Evolutionary conservation across 2,888 invertebrate genomes (phyloP).

Genomic region (Yponomeuta cagnagella): DNA sequence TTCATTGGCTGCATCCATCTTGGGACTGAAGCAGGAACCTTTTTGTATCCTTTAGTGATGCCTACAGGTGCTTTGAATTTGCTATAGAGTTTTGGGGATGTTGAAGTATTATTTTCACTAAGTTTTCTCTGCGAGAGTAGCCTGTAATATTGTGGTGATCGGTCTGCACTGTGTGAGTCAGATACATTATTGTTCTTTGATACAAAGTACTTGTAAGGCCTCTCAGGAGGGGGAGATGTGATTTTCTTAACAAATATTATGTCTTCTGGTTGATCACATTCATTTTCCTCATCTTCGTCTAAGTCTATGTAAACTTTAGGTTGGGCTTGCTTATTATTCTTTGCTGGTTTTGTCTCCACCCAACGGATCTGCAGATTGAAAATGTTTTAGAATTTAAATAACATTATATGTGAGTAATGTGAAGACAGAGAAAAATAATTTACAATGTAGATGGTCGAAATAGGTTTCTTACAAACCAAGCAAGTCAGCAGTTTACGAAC

Average conservation of each 20-base stretch:
- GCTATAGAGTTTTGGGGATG: slow-evolving; percentile 45
- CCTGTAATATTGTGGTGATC: slow-evolving; percentile 36
- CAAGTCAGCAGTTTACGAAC: too few relatives aligned
- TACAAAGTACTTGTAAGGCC: slow-evolving; percentile 48
- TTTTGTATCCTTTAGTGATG: slow-evolving; percentile 57
- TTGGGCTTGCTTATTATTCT: slow-evolving; percentile 23
- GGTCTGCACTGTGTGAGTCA: slow-evolving; percentile 34
- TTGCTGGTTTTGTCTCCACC: slow-evolving; percentile 43
- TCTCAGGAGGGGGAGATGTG: slow-evolving; percentile 37
- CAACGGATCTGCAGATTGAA: slow-evolving; percentile 48
- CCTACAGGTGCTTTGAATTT: slow-evolving; percentile 56
- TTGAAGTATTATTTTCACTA: slow-evolving; percentile 34
- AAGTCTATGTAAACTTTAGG: slow-evolving; percentile 51
- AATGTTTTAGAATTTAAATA: not conserved
- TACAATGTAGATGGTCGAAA: not conserved
- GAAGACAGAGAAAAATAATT: not conserved
- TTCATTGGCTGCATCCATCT: slow-evolving; percentile 51
- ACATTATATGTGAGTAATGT: not conserved
- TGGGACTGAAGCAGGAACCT: slow-evolving; percentile 40
- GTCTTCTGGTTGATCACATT: slow-evolving; percentile 46
- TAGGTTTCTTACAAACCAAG: not conserved
- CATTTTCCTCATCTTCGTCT: slow-evolving; percentile 38
- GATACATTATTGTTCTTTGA: slow-evolving; percentile 32
- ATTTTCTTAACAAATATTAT: slow-evolving; percentile 60
- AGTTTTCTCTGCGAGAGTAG: slow-evolving; percentile 36